Percentiles rank a stretch among this genome's conserved stretches.
phyloP scores from a whole-genome alignment of 1,140 invertebrate genomes.

The Holcopasites calliopsidis region DNA sequence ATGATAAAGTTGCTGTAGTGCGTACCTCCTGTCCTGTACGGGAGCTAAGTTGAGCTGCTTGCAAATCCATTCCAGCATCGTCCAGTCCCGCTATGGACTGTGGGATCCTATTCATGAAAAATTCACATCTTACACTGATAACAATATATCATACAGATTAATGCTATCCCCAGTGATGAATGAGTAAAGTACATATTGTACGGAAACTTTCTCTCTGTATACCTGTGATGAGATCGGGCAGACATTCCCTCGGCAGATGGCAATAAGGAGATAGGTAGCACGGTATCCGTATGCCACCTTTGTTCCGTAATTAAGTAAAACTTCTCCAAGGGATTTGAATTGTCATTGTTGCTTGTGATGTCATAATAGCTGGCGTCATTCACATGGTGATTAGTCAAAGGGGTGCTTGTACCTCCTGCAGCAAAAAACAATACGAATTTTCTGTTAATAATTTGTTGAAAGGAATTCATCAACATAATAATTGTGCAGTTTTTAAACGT shows the following conservation, averaged over 20 bases:
- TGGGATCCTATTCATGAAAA: constrained; percentile 67
- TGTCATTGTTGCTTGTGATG: constrained; percentile 62
- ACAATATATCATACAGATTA: neutral
- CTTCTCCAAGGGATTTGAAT: constrained; percentile 63
- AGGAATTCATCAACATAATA: too few species aligned
- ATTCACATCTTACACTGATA: constrained; percentile 2
- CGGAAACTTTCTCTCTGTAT: constrained; percentile 22
- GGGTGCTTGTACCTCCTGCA: constrained; percentile 65
- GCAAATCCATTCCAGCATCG: constrained; percentile 80
- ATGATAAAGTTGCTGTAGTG: constrained; percentile 72
- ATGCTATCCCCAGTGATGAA: neutral
- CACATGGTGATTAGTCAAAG: constrained; percentile 60
- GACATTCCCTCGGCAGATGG: constrained; percentile 77
- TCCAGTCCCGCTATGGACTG: constrained; percentile 79
- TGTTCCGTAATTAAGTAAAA: constrained; percentile 69
- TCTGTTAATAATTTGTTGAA: neutral
- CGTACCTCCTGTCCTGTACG: constrained; percentile 73
- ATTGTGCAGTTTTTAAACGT: too few species aligned
- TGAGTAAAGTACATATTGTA: neutral
- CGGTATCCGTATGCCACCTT: constrained; percentile 71
- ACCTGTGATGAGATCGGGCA: constrained; percentile 76
- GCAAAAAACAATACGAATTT: constrained; percentile 31
- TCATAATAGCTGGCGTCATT: constrained; percentile 64
- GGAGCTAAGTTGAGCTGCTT: constrained; percentile 72
- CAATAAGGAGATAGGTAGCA: constrained; percentile 70